These are phyloP conservation scores for Phalacrocorax pelagicus DNA, from an alignment of 2,113 vertebrate genomes.

Conservation along the genomic window DNA sequence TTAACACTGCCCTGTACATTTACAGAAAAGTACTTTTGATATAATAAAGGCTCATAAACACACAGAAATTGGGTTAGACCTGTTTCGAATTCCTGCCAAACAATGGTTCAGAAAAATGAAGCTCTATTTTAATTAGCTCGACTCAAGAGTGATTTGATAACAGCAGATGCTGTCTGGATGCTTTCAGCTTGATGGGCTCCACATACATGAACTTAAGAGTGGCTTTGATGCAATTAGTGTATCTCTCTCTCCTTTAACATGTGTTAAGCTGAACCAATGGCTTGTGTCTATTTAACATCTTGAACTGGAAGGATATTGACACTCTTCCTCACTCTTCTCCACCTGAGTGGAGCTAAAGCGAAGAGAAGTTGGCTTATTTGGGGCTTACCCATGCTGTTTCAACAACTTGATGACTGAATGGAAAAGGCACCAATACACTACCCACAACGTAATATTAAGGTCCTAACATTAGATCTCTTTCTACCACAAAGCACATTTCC, in stretches of 20 bases:
- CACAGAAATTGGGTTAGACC: conserved; percentile 94
- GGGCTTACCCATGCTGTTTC: background rate
- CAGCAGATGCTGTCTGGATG: conserved; percentile 85
- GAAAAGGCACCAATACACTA: background rate
- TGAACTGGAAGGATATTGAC: background rate
- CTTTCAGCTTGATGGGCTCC: conserved; percentile 87
- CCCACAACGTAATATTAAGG: background rate
- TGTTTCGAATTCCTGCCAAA: conserved; percentile 95
- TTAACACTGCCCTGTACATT: conserved; percentile 97
- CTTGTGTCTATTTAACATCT: background rate
- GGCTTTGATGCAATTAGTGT: conserved; percentile 86
- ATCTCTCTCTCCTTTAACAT: conserved; percentile 80
- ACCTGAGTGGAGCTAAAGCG: background rate
- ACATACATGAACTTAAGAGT: conserved; percentile 84
- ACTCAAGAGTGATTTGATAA: conserved; percentile 91
- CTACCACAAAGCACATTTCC: conserved; percentile 7
- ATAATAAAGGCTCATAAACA: conserved; percentile 99
- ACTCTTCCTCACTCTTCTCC: background rate
- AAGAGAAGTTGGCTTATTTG: background rate
- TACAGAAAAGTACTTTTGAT: conserved; percentile 96
- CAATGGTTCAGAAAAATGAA: conserved; percentile 94
- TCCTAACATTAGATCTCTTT: background rate
- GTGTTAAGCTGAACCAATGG: conserved; percentile 60
- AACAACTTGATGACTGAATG: background rate
- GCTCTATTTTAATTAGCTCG: conserved; percentile 98